A percentile compares a stretch with the other conserved stretches of the same genome.
These are phyloP conservation scores for Poeciliopsis turneri DNA, from an alignment of 2,797 vertebrate genomes.

Conservation along the genomic window DNA sequence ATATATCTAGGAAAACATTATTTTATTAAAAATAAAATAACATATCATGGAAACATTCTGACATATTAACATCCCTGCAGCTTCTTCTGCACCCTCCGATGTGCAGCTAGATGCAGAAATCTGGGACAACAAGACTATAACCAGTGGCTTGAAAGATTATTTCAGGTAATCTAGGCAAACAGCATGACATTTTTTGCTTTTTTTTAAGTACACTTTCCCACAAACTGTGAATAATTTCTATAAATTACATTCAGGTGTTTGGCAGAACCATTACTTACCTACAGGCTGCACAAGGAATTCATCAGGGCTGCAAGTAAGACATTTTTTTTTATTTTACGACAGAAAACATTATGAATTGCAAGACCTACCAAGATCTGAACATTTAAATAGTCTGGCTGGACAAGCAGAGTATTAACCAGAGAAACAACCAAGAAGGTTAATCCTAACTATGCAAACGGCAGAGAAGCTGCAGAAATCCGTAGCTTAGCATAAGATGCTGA, in stretches of 20 bases:
- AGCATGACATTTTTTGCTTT: neutral
- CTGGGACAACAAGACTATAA: conserved; percentile 99
- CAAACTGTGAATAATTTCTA: conserved; percentile 15
- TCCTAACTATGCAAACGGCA: neutral
- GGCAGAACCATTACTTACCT: conserved; percentile 95
- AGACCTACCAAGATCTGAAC: neutral
- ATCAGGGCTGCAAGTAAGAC: conserved; percentile 97
- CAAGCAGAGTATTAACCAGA: neutral
- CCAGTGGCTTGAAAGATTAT: conserved; percentile 98
- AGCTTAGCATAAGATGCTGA: neutral
- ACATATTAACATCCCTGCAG: conserved; percentile 67
- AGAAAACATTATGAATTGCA: neutral
- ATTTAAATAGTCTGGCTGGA: neutral
- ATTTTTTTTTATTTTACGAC: neutral
- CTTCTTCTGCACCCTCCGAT: conserved; percentile 89
- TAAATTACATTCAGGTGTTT: conserved; percentile 85
- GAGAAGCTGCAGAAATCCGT: neutral
- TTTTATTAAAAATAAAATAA: neutral
- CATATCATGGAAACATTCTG: neutral
- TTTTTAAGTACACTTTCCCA: neutral
- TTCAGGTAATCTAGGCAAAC: conserved; percentile 81
- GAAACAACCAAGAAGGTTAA: neutral
- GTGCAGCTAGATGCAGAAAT: conserved; percentile 91
- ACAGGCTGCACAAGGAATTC: conserved; percentile 97
- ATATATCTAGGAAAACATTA: neutral